Base-by-base conservation (phyloP, 2,888 invertebrate species). In the Coenonympha glycerion region DNA sequence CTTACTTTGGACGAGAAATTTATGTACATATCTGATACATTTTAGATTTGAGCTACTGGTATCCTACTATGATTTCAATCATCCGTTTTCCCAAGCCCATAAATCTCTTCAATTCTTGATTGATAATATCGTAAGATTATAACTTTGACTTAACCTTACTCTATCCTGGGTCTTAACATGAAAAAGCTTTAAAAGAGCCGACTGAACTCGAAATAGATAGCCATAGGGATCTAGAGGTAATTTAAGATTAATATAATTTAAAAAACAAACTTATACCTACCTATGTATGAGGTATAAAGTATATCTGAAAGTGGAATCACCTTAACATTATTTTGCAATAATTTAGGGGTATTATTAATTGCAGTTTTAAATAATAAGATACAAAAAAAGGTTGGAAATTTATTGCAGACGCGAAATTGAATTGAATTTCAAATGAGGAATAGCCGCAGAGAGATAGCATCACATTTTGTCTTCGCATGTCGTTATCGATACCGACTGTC, bases 401-500 rank as follows among this genome's bases (percentile, higher is more conserved):
- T 37, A 46, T 37, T 46, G 15, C 36, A 13, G 26, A 46, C 46
- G 36, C 46, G 36, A 34, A 46, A 46, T 6, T 15, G 26, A 46
- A 59, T 52, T 55, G 52, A 57, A 55, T 57, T 51, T 55, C 52
- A 58, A 62, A 59, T 56, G 40, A 26, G 41, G 47, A 28, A 36
- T 31, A 42, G 47, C 48, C 54, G 49, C 49, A 49, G 44, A 52
- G 50, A 53, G 85, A 84, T 84, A 83, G 57, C 60, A 83, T 79
- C 82, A 77, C 76, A 77, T 82, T 82, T 82, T 82, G 82, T 83
- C 79, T 76, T 61, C 69, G 63, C 66, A 72, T 79, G 80, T 80
- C 79, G 70, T 77, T 76, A 81, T 80, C 79, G 81, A 78, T 74
- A 78, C 69, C 67, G 69, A 64, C 56, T 74, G 72, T 73, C 76